Percentiles rank a stretch among this genome's conserved stretches.
These are phyloP conservation scores for Lasiommata megera DNA, from an alignment of 2,888 invertebrate species.

Conservation along the genomic window DNA sequence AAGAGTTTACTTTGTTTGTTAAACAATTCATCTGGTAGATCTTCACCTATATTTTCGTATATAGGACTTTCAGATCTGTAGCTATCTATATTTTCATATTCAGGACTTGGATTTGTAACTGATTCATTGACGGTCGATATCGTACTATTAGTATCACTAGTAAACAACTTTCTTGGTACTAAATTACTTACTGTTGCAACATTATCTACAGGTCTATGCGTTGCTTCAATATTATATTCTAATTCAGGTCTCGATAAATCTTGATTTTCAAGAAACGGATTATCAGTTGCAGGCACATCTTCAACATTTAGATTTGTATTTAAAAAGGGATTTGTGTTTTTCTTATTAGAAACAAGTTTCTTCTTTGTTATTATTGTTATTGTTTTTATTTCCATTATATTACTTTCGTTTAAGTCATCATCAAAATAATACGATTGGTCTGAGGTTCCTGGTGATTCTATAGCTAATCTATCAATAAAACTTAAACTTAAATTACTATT, in stretches of 20 bases:
- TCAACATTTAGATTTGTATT: constrained; percentile 53
- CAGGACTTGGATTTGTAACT: constrained; percentile 42
- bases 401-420: constrained; percentile 77
- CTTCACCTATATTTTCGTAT: constrained; percentile 63
- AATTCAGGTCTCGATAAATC: constrained; percentile 45
- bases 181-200: constrained; percentile 40
- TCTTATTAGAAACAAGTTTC: constrained; percentile 50
- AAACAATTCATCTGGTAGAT: constrained; percentile 43
- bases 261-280: constrained; percentile 55
- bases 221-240: constrained; percentile 54
- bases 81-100: constrained; percentile 69
- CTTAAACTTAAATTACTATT: constrained; percentile 67
- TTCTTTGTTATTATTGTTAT: constrained; percentile 74
- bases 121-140: constrained; percentile 71
- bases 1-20: constrained; percentile 77
- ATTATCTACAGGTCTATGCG: constrained; percentile 39
- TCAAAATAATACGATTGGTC: constrained; percentile 69
- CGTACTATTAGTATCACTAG: constrained; percentile 65
- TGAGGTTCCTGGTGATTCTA: constrained; percentile 64
- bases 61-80: constrained; percentile 63
- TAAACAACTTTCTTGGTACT: constrained; percentile 63
- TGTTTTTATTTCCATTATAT: constrained; percentile 79
- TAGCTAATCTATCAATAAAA: constrained; percentile 69
- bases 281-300: constrained; percentile 39
- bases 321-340: constrained; percentile 71